Conservation (phyloP, 2,888 invertebrate species). For the Gortyna flavago region DNA sequence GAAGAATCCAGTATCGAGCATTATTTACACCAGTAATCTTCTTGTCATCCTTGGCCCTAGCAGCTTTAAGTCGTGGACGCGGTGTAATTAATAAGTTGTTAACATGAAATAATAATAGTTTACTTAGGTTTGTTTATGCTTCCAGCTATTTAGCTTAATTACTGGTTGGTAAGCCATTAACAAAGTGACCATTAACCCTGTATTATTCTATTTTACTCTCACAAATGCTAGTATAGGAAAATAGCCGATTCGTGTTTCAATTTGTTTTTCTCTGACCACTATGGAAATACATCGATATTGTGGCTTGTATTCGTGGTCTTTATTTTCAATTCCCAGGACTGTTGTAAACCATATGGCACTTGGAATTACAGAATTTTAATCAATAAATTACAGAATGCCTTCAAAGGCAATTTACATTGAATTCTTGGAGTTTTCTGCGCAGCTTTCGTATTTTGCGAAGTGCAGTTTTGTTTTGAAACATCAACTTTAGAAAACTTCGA, state of each 20-base stretch:
- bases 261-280: slow-evolving; percentile 33
- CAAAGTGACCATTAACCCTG: slow-evolving; percentile 31
- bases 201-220: slow-evolving; percentile 30
- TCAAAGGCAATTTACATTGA: slow-evolving; percentile 25
- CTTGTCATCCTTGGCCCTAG: not conserved
- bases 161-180: slow-evolving; percentile 15
- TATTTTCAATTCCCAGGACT: slow-evolving; percentile 32
- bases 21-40: slow-evolving; percentile 8
- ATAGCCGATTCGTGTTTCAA: slow-evolving; percentile 13
- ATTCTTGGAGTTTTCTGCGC: slow-evolving; percentile 2
- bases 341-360: slow-evolving; percentile 40
- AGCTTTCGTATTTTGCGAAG: slow-evolving; percentile 13
- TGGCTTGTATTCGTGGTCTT: slow-evolving; percentile 13
- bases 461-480: slow-evolving; percentile 15
- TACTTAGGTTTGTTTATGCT: slow-evolving; percentile 6
- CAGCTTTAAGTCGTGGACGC: not conserved
- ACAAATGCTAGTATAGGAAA: slow-evolving; percentile 13
- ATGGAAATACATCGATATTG: slow-evolving; percentile 29
- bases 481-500: not conserved
- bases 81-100: not conserved
- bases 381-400: slow-evolving; percentile 42
- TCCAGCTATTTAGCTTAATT: slow-evolving; percentile 24
- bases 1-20: not conserved
- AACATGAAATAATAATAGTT: slow-evolving; percentile 19
- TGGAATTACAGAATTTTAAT: slow-evolving; percentile 42